phyloP scores from a whole-genome alignment of 2,797 vertebrate genomes.

The Myotis myotis region DNA sequence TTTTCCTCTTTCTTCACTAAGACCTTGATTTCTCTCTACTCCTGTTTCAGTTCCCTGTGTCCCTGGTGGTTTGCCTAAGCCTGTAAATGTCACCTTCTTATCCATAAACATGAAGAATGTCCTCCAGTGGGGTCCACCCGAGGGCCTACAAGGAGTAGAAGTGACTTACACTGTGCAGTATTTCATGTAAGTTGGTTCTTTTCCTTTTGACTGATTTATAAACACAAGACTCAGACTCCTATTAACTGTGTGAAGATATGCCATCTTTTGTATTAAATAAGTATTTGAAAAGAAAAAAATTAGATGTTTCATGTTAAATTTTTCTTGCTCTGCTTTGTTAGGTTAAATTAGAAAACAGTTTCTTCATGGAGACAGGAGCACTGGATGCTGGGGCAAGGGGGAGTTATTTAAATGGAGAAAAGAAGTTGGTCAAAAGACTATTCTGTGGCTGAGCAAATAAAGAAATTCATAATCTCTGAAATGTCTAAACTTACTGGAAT shows the following conservation, averaged over 20 bases:
- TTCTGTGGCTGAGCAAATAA: neutral
- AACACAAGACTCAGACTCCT: neutral
- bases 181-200: conserved; percentile 81
- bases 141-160: conserved; percentile 62
- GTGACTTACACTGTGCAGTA: conserved; percentile 84
- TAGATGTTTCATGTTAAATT: neutral
- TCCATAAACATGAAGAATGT: conserved; percentile 86
- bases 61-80: conserved; percentile 79
- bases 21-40: conserved; percentile 61
- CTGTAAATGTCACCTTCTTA: conserved; percentile 82
- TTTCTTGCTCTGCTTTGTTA: neutral
- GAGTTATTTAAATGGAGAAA: neutral
- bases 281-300: neutral
- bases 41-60: conserved; percentile 78
- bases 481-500: neutral
- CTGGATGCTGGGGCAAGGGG: neutral
- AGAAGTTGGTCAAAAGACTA: neutral
- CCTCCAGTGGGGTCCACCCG: conserved; percentile 83
- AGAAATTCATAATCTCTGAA: neutral
- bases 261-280: neutral
- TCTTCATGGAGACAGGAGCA: neutral
- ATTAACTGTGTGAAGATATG: neutral
- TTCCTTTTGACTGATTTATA: conserved; percentile 30
- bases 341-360: neutral
- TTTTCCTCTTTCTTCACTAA: conserved; percentile 56